Percentiles rank a stretch among this genome's conserved stretches.
These are phyloP conservation scores for Cathartes aura DNA, from an alignment of 2,113 vertebrate genomes.

Conservation along the genomic window DNA sequence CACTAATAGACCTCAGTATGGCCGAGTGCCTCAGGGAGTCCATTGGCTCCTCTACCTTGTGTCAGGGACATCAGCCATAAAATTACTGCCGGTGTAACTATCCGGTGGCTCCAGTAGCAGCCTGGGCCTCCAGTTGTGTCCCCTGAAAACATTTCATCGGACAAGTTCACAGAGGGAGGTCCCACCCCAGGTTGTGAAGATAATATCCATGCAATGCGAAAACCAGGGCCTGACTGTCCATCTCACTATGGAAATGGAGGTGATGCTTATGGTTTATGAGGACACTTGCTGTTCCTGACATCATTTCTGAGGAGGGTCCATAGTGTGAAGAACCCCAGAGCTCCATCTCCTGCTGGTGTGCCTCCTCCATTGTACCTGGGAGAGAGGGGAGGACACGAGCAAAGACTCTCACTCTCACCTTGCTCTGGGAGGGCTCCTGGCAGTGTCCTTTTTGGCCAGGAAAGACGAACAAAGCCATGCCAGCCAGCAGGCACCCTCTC, in stretches of 20 bases:
- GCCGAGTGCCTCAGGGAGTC: background rate
- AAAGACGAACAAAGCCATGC: background rate
- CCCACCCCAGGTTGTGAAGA: background rate
- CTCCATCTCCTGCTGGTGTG: background rate
- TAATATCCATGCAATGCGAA: background rate
- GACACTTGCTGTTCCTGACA: background rate
- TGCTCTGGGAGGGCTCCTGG: background rate
- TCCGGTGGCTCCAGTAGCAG: background rate
- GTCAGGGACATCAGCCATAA: no score
- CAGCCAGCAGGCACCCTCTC: background rate
- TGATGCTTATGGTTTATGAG: background rate
- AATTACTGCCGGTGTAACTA: background rate
- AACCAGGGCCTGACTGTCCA: fast-evolving
- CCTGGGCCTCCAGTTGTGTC: background rate
- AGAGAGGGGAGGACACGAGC: background rate
- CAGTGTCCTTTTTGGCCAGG: background rate
- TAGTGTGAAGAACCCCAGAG: background rate
- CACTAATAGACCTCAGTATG: background rate
- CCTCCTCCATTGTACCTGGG: background rate
- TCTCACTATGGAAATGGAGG: background rate
- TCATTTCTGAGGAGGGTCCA: background rate
- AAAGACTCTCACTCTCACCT: background rate
- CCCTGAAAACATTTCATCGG: background rate
- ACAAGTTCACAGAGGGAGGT: background rate
- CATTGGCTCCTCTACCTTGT: background rate